phyloP scores from a whole-genome alignment of 2,888 invertebrate genomes.

The Ditula angustiorana region DNA sequence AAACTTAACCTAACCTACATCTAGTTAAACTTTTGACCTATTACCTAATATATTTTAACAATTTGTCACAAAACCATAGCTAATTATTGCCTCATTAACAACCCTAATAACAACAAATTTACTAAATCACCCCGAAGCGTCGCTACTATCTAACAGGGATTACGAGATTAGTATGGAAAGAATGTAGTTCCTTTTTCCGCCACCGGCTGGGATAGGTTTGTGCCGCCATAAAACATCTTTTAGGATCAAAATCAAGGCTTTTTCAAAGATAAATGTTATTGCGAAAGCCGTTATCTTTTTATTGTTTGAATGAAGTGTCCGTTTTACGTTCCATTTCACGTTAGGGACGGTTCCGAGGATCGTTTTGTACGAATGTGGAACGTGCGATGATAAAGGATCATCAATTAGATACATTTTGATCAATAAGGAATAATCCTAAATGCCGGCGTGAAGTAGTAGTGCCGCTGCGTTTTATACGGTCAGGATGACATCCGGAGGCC shows the following conservation, averaged over 20 bases:
- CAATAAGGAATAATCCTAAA: background rate
- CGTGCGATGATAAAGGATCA: background rate
- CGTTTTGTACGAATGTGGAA: constrained; percentile 2
- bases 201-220: constrained; percentile 7
- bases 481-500: too few species aligned
- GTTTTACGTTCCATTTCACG: constrained; percentile 37
- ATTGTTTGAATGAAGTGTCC: constrained; percentile 35
- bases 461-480: too few species aligned
- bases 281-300: constrained; percentile 37
- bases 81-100: background rate
- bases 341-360: constrained; percentile 2
- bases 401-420: background rate
- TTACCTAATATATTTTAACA: too few species aligned
- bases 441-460: too few species aligned
- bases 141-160: constrained; percentile 19
- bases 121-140: background rate
- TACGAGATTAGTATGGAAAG: background rate
- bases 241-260: constrained; percentile 36
- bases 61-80: background rate
- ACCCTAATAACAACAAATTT: background rate
- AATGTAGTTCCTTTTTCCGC: constrained; percentile 9
- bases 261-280: constrained; percentile 38
- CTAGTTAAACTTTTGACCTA: too few species aligned
- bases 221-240: constrained; percentile 26
- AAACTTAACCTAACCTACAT: too few species aligned